Evolutionary conservation across 2,888 invertebrate species (phyloP).

Genomic region (Eudemis profundana): DNA sequence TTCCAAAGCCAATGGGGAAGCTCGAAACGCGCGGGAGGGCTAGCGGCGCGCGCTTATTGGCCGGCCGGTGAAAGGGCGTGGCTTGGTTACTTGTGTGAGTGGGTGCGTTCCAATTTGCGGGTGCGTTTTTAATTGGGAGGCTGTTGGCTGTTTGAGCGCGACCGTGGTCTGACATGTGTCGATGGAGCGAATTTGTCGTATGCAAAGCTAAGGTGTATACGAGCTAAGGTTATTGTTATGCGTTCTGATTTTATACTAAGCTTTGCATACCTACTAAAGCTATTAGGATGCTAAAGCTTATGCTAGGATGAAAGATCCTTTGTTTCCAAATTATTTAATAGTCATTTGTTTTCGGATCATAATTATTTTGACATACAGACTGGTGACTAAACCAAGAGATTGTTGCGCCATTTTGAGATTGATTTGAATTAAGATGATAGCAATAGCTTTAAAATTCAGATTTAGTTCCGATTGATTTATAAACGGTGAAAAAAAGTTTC

Average conservation of each 20-base stretch:
- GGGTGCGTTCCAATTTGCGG: constrained; percentile 66
- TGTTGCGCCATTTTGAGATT: no score
- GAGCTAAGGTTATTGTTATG: neutral
- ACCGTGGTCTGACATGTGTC: constrained; percentile 46
- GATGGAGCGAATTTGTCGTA: constrained; percentile 49
- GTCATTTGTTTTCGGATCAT: no score
- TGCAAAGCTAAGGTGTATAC: constrained; percentile 14
- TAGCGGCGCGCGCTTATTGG: constrained; percentile 72
- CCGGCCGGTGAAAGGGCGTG: constrained; percentile 60
- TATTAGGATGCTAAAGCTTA: no score
- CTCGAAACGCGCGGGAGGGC: constrained; percentile 67
- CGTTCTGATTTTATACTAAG: neutral
- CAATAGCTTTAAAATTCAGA: no score
- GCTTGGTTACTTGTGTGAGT: constrained; percentile 68
- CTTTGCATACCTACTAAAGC: neutral
- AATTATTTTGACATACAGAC: no score
- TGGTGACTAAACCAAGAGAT: no score
- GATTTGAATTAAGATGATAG: no score
- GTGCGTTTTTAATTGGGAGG: constrained; percentile 68
- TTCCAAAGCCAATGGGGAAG: constrained; percentile 66
- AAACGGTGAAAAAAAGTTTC: no score
- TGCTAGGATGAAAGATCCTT: no score
- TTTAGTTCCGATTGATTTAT: no score
- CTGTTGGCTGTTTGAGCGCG: constrained; percentile 60
- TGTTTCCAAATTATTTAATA: no score